These are phyloP conservation scores for Centropus unirufus DNA, from an alignment of 2,113 vertebrate species.

Conservation along the genomic window DNA sequence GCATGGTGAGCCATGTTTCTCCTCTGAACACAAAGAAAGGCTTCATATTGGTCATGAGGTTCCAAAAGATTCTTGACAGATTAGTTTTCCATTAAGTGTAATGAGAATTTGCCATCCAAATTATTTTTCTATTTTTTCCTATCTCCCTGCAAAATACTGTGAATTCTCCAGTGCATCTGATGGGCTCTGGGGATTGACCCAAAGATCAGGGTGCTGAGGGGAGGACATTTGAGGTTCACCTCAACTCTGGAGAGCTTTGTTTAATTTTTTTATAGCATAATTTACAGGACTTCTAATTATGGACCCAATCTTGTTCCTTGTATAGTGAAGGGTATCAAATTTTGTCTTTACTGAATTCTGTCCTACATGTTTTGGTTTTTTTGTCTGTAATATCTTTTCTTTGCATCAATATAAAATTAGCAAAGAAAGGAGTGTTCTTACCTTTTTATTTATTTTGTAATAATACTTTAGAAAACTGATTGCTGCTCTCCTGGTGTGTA, in stretches of 20 bases:
- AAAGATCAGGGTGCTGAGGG: not conserved
- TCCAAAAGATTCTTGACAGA: not conserved
- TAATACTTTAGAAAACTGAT: not conserved
- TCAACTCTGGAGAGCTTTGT: not conserved
- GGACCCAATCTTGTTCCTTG: not conserved
- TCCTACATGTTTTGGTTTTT: accelerated
- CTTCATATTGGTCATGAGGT: not conserved
- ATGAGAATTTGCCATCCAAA: not conserved
- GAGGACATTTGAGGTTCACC: not conserved
- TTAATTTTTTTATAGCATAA: not conserved
- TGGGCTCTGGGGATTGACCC: not conserved
- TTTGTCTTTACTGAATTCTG: too few relatives aligned
- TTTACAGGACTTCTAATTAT: not conserved
- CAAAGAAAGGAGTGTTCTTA: not conserved
- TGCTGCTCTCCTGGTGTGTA: not conserved
- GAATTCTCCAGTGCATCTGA: not conserved
- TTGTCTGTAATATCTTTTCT: not conserved
- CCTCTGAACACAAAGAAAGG: not conserved
- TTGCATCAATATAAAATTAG: not conserved
- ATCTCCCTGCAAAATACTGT: not conserved
- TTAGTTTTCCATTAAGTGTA: too few relatives aligned
- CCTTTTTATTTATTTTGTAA: not conserved
- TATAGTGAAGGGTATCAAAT: not conserved
- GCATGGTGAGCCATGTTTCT: not conserved
- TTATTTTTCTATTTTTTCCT: not conserved